Evolutionary conservation across 2,888 invertebrate genomes (phyloP).

Genomic region (Deilephila porcellus): DNA sequence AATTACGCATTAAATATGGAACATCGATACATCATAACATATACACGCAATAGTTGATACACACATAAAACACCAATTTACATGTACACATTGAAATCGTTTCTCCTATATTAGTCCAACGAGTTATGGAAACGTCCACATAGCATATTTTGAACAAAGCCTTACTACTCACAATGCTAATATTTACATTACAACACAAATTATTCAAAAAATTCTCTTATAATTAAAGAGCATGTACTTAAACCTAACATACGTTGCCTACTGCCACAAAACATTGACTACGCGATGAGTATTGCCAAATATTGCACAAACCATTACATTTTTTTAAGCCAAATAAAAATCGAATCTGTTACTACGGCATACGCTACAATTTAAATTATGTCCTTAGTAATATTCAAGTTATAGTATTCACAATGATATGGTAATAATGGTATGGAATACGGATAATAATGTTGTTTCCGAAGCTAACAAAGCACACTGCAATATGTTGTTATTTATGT

Average conservation of each 20-base stretch:
- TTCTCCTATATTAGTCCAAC: constrained; percentile 16
- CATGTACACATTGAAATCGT: constrained; percentile 3
- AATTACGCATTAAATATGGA: constrained; percentile 5
- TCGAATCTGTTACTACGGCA: constrained; percentile 41
- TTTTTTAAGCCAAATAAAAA: constrained; percentile 41
- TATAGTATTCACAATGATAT: constrained; percentile 21
- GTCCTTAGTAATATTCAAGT: constrained; percentile 17
- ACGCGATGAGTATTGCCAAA: constrained; percentile 81
- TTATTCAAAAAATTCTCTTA: constrained; percentile 43
- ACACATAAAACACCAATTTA: constrained; percentile 16
- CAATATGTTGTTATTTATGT: background rate
- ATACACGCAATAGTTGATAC: constrained; percentile 11
- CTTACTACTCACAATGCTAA: constrained; percentile 37
- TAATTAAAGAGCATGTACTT: constrained; percentile 63
- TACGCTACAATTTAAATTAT: constrained; percentile 25
- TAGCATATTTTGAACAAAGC: constrained; percentile 40
- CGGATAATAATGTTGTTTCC: constrained; percentile 11
- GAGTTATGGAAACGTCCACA: constrained; percentile 14
- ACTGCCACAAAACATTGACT: constrained; percentile 65
- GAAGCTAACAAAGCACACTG: constrained; percentile 23
- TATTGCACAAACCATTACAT: constrained; percentile 71
- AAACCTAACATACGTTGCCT: constrained; percentile 64
- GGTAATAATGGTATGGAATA: constrained; percentile 24
- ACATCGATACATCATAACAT: constrained; percentile 5
- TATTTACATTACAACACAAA: constrained; percentile 55